These are phyloP conservation scores for Brachylomia viminalis DNA, from an alignment of 2,888 invertebrate species.

Conservation along the genomic window DNA sequence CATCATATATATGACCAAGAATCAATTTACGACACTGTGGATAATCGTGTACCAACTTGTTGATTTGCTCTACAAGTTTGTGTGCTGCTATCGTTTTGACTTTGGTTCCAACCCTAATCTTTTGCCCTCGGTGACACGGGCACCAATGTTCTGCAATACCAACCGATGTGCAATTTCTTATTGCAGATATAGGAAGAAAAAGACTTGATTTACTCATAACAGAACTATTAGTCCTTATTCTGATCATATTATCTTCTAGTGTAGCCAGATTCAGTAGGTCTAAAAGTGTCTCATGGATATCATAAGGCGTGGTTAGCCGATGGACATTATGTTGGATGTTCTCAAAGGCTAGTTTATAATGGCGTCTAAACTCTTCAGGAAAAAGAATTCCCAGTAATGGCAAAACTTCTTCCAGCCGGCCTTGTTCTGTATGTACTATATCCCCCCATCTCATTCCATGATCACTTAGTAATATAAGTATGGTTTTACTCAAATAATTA, in stretches of 20 bases:
- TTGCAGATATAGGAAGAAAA: conserved; percentile 92
- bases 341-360: conserved; percentile 90
- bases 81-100: conserved; percentile 89
- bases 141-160: conserved; percentile 96
- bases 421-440: conserved; percentile 94
- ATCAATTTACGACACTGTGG: conserved; percentile 92
- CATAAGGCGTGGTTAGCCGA: conserved; percentile 93
- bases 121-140: conserved; percentile 92
- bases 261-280: conserved; percentile 90
- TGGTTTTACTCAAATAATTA: conserved; percentile 91
- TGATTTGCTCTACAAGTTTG: conserved; percentile 91
- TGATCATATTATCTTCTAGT: conserved; percentile 68
- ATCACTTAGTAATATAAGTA: conserved; percentile 95
- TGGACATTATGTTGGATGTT: conserved; percentile 92
- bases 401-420: conserved; percentile 95
- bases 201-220: conserved; percentile 91
- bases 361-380: conserved; percentile 92
- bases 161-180: conserved; percentile 93
- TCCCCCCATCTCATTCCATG: conserved; percentile 96
- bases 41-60: conserved; percentile 90
- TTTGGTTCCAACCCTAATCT: conserved; percentile 87
- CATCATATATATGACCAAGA: conserved; percentile 80
- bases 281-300: conserved; percentile 93
- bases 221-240: conserved; percentile 74
- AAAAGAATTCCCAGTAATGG: conserved; percentile 94